phyloP scores from a whole-genome alignment of 2,113 vertebrate genomes.

The Columbina picui region DNA sequence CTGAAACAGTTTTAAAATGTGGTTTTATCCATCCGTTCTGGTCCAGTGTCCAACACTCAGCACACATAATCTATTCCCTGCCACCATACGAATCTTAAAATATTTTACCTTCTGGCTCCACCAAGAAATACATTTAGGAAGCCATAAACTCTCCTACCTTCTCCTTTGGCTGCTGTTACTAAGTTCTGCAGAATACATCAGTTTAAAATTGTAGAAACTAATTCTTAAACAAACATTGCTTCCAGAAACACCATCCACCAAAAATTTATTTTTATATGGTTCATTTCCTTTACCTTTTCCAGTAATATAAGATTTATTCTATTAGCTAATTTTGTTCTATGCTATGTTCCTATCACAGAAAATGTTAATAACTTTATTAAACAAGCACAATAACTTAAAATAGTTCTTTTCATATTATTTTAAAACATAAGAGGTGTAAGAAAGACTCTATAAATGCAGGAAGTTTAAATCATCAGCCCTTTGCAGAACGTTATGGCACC shows the following conservation, averaged over 20 bases:
- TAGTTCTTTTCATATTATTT: neutral
- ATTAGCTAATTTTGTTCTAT: neutral
- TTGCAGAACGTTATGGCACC: neutral
- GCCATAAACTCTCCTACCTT: neutral
- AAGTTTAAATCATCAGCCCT: neutral
- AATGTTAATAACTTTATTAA: neutral
- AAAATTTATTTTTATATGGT: neutral
- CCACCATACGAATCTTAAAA: neutral
- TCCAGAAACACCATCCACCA: neutral
- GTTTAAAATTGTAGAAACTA: neutral
- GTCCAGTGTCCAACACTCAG: neutral
- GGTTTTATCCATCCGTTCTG: neutral
- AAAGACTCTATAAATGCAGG: neutral
- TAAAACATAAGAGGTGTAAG: neutral
- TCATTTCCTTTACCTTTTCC: neutral
- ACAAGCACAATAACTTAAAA: neutral
- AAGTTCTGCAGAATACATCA: neutral
- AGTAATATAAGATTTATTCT: neutral
- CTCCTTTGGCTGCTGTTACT: neutral
- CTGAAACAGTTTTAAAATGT: neutral
- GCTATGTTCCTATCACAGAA: neutral
- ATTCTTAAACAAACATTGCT: neutral
- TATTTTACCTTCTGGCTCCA: neutral
- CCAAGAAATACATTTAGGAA: neutral
- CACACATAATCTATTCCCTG: neutral